Evolutionary conservation across 2,797 vertebrate species (phyloP).

Genomic region (Acridotheres tristis): DNA sequence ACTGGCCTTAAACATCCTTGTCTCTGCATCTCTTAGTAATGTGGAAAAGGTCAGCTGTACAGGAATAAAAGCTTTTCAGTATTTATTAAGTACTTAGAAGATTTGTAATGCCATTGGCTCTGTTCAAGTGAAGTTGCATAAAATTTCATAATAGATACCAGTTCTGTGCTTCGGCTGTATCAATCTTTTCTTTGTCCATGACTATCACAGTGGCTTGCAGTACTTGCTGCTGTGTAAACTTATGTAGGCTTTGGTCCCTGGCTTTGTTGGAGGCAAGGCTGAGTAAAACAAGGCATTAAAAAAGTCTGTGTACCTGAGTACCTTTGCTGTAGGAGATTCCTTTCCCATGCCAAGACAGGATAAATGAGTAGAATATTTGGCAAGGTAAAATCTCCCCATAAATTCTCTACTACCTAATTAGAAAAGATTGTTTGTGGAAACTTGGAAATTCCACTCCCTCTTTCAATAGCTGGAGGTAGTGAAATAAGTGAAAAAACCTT

Average conservation of each 20-base stretch:
- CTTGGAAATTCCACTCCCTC: slow-evolving; percentile 29
- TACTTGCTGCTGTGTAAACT: neutral
- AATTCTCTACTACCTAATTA: slow-evolving; percentile 44
- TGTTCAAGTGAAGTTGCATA: neutral
- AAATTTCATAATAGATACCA: neutral
- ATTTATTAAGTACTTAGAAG: neutral
- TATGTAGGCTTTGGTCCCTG: neutral
- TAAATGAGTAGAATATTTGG: slow-evolving; percentile 19
- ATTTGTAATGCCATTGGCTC: neutral
- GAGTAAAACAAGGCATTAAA: neutral
- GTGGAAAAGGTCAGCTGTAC: neutral
- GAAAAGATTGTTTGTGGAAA: slow-evolving; percentile 41
- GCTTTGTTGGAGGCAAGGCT: neutral
- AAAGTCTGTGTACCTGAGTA: neutral
- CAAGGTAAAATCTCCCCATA: neutral
- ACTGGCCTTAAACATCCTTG: neutral
- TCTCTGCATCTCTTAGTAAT: neutral
- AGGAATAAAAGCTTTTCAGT: neutral
- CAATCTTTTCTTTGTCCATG: neutral
- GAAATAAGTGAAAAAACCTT: neutral
- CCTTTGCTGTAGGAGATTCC: neutral
- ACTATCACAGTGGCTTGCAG: neutral
- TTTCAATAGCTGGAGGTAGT: slow-evolving; percentile 57
- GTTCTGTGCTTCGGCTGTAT: neutral
- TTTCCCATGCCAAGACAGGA: slow-evolving; percentile 25